phyloP scores from a whole-genome alignment of 2,797 vertebrate species.

The Botia kubotai region DNA sequence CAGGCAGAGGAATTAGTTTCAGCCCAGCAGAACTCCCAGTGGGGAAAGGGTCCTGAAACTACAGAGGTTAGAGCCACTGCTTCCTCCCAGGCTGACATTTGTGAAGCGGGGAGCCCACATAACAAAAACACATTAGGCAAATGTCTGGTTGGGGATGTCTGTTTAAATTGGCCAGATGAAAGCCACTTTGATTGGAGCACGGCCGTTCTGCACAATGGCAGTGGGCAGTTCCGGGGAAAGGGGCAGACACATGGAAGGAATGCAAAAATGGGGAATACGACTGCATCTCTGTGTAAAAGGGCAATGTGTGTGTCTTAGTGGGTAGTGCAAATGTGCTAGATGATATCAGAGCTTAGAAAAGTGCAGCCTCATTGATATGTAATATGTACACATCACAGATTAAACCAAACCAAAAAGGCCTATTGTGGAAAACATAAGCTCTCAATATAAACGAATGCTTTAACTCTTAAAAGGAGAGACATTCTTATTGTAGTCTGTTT shows the following conservation, averaged over 20 bases:
- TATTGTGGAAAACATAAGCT: not conserved
- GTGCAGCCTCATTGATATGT: constrained; percentile 40
- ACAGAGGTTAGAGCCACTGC: constrained; percentile 73
- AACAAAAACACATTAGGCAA: constrained; percentile 87
- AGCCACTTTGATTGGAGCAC: constrained; percentile 76
- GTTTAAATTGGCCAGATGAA: constrained; percentile 84
- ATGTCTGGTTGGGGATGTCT: constrained; percentile 83
- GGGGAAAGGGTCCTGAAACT: constrained; percentile 68
- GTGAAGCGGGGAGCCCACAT: constrained; percentile 81
- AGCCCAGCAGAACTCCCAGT: constrained; percentile 67
- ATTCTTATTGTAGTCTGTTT: no score
- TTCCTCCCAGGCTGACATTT: constrained; percentile 77
- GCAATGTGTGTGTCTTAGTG: constrained; percentile 32
- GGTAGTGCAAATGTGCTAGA: constrained; percentile 48
- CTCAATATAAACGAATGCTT: not conserved
- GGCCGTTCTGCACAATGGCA: constrained; percentile 72
- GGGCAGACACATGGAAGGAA: constrained; percentile 35
- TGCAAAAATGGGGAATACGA: constrained; percentile 18
- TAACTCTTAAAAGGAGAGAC: no score
- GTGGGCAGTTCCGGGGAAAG: constrained; percentile 59
- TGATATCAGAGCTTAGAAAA: constrained; percentile 42
- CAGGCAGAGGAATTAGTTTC: constrained; percentile 66
- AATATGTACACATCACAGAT: constrained; percentile 26
- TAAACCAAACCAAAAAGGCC: constrained; percentile 9
- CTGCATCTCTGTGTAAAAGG: constrained; percentile 9